Percentiles rank a stretch among this genome's conserved stretches.
These are phyloP conservation scores for Theristicus caerulescens DNA, from an alignment of 2,113 vertebrate genomes.

Conservation along the genomic window DNA sequence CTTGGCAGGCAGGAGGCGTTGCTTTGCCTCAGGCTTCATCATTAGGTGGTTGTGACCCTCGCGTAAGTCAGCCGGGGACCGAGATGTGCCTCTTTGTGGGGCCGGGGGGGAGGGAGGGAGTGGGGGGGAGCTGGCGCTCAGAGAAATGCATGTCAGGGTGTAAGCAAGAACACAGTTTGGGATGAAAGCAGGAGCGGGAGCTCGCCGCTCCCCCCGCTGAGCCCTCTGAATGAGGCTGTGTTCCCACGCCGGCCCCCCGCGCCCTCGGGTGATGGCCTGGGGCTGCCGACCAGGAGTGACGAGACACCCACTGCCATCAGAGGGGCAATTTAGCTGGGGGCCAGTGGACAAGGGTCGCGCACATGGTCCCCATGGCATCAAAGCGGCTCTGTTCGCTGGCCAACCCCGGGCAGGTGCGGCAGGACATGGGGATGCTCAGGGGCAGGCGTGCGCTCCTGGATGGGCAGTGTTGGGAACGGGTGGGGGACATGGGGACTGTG, in stretches of 20 bases:
- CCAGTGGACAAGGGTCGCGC: not conserved
- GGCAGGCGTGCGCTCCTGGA: rapidly evolving
- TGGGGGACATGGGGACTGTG: not conserved
- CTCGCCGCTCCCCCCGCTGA: not conserved
- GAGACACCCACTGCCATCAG: not conserved
- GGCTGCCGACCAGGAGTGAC: not conserved
- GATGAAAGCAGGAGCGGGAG: not conserved
- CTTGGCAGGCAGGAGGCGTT: not conserved
- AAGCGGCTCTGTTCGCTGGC: not conserved
- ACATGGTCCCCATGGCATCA: not conserved
- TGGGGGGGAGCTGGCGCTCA: rapidly evolving
- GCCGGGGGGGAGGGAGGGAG: not conserved
- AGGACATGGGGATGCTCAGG: rapidly evolving
- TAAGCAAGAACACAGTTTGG: not conserved
- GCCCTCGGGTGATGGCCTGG: not conserved
- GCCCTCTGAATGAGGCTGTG: constrained; percentile 47
- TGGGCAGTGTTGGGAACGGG: rapidly evolving
- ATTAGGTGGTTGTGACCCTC: not conserved
- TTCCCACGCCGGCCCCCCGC: rapidly evolving
- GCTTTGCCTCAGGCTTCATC: not conserved
- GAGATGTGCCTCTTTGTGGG: not conserved
- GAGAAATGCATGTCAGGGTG: not conserved
- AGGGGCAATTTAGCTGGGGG: not conserved
- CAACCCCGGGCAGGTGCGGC: rapidly evolving
- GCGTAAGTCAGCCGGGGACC: not conserved